Percentiles rank a stretch among this genome's conserved stretches.
These are phyloP conservation scores for Ricordea florida DNA, from an alignment of 92 coral and sea anemone genomes.

Conservation along the genomic window DNA sequence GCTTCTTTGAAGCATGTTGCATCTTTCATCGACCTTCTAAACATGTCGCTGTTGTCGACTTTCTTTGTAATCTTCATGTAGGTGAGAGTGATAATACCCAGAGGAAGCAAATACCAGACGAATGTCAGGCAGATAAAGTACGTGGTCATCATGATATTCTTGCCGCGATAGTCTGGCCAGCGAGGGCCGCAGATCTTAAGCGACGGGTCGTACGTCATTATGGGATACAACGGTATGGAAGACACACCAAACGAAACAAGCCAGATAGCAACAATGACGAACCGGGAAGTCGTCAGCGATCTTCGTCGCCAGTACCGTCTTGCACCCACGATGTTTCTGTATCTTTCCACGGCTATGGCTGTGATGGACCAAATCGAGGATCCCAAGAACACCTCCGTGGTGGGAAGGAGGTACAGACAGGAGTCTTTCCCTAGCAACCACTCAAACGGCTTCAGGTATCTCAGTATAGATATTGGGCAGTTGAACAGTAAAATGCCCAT, in stretches of 20 bases:
- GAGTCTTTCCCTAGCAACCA: constrained; percentile 61
- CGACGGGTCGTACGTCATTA: not conserved
- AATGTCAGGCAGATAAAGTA: constrained; percentile 41
- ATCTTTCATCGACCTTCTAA: too few relatives aligned
- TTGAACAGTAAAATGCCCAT: constrained; percentile 69
- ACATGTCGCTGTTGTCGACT: too few relatives aligned
- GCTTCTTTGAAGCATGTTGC: too few relatives aligned
- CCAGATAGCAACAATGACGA: constrained; percentile 44
- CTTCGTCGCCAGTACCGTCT: not conserved
- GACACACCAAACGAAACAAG: constrained; percentile 29
- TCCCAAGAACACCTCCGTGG: constrained; percentile 66
- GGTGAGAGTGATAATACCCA: constrained; percentile 61
- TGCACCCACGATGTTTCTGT: constrained; percentile 20
- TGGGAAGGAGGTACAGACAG: constrained; percentile 55
- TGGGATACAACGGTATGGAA: constrained; percentile 47
- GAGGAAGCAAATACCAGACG: constrained; percentile 65
- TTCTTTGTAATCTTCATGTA: constrained; percentile 77
- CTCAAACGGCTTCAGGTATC: constrained; percentile 17
- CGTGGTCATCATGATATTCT: not conserved
- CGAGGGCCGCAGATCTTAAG: constrained; percentile 5
- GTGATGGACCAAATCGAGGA: constrained; percentile 74
- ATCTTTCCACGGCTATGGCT: constrained; percentile 63
- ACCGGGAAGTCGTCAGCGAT: not conserved
- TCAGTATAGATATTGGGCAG: constrained; percentile 53
- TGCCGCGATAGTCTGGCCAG: constrained; percentile 28